Evolutionary conservation across 2,113 vertebrate species (phyloP), one percentile per base, ranked within the genome.

Genomic region (Indicator indicator): DNA sequence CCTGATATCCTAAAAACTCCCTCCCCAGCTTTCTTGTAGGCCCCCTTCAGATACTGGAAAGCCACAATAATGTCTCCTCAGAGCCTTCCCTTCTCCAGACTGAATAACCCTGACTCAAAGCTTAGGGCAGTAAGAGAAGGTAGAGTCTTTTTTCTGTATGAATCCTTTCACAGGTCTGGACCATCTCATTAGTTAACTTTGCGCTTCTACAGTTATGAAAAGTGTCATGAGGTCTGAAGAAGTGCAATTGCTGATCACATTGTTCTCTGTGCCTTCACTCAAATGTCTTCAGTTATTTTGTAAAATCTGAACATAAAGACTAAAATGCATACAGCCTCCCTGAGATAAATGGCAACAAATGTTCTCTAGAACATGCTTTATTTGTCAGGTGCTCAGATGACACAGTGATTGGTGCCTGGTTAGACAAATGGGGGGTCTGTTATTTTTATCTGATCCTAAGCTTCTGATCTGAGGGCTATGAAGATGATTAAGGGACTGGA

Each of bases 261-360:
- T 92, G 69, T 82, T 82, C 36, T 89, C 40, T 65, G 33, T 78
- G 52, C 68, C 84, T 93, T 59, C 56, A 73, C 71, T 85, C 67
- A 88, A 92, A 87, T 74, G 48, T 59, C 84, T 92, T 82, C 36
- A 81, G 48, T 68, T 88, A 82, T 93, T 93, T 96, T 86, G 83
- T 24, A 93, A 91, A 92, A 95, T 77, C 82, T 52, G 1, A 3
- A 92, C 83, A 95, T 91, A 89, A 93, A 64, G 56, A 42, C 44
- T 50, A 55, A 89, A 79, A 90, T 44, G 58, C 84, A 89, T 92
- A 89, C 65, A 91, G 62, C 28, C 54, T 76, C 72, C 70, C 54
- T 78, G 86, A 92, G 83, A 82, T 90, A 92, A 95, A 90, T 56
- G 67, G 54, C 63, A 88, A 72, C 64, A 93, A 88, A 69, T 65